These are phyloP conservation scores for Neotragus moschatus DNA, from an alignment of 2,113 vertebrate genomes.

Conservation along the genomic window DNA sequence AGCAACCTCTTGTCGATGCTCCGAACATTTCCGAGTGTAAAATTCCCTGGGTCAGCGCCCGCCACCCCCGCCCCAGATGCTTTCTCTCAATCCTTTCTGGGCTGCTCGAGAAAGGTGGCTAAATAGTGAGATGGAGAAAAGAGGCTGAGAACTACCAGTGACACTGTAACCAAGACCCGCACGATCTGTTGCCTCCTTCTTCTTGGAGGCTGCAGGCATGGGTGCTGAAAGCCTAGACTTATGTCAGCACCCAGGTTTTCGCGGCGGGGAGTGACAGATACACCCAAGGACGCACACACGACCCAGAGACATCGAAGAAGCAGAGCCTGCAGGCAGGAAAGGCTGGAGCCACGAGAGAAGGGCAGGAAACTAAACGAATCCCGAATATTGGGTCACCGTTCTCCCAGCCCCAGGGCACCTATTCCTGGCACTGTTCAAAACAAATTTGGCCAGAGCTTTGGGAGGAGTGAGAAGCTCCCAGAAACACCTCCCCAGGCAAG, in stretches of 20 bases:
- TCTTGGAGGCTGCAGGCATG: background rate
- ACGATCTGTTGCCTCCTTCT: background rate
- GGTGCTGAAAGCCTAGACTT: background rate
- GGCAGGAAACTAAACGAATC: background rate
- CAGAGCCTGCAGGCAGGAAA: background rate
- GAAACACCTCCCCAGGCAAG: background rate
- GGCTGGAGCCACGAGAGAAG: background rate
- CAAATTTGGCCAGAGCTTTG: background rate
- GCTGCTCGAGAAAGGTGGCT: background rate
- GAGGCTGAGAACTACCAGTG: background rate
- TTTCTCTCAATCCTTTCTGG: background rate
- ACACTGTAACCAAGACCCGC: background rate
- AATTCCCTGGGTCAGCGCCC: background rate
- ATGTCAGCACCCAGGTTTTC: background rate
- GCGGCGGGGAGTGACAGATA: background rate
- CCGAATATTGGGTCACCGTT: accelerated
- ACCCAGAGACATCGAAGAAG: background rate
- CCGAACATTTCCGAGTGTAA: background rate
- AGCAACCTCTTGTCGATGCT: background rate
- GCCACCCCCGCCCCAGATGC: background rate
- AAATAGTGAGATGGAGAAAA: background rate
- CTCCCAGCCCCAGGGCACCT: background rate
- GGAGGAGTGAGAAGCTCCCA: background rate
- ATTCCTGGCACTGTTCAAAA: background rate
- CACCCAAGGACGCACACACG: accelerated